These are phyloP conservation scores for Dipodomys spectabilis DNA, from an alignment of 2,113 vertebrate species.

Conservation along the genomic window DNA sequence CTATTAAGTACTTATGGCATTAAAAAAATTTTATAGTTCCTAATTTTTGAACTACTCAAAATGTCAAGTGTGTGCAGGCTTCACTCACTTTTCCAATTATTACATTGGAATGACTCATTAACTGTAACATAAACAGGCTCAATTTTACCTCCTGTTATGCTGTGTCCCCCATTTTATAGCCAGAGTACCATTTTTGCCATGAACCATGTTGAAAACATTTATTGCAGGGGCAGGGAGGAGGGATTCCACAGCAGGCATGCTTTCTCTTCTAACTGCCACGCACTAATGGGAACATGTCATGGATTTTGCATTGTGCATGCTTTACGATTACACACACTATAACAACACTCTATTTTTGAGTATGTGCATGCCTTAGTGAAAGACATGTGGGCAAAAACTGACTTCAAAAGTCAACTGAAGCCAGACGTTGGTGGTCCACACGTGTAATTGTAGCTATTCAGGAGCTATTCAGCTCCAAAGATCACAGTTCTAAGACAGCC, in stretches of 20 bases:
- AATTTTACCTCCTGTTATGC: slow-evolving; percentile 70
- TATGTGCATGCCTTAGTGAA: not conserved
- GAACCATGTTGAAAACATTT: slow-evolving; percentile 60
- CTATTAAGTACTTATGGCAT: slow-evolving; percentile 73
- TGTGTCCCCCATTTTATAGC: slow-evolving; percentile 69
- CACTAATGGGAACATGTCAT: not conserved
- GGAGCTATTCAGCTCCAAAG: no score
- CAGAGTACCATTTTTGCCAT: slow-evolving; percentile 26
- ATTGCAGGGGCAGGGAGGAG: not conserved
- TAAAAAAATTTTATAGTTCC: slow-evolving; percentile 81
- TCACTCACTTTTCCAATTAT: slow-evolving; percentile 83
- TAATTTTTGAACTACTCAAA: slow-evolving; percentile 83
- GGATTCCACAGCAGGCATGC: not conserved
- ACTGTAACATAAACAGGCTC: slow-evolving; percentile 69
- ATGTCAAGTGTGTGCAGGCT: slow-evolving; percentile 79
- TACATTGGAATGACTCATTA: slow-evolving; percentile 80
- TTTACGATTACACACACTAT: not conserved
- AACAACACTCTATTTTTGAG: not conserved
- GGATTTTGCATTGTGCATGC: not conserved
- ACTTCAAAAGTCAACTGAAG: not conserved
- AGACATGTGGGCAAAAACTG: not conserved
- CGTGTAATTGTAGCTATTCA: no score
- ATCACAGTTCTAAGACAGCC: no score
- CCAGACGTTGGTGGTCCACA: no score
- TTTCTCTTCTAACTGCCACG: slow-evolving; percentile 50